A percentile compares a stretch with the other conserved stretches of the same genome.
Evolutionary conservation across 2,888 invertebrate species (phyloP).

Genomic region (Pandemis corylana): DNA sequence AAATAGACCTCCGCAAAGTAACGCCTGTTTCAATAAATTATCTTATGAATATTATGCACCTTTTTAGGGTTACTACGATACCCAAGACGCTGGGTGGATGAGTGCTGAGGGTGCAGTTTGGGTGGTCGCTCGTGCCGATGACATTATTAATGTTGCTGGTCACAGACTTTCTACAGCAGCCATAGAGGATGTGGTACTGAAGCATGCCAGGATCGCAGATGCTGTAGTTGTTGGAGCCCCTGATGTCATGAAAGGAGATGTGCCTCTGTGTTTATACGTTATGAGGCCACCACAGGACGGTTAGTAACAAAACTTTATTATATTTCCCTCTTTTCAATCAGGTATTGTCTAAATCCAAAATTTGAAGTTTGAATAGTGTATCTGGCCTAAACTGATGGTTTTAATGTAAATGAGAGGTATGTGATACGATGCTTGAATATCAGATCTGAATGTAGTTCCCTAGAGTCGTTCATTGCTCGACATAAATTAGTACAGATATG

Average conservation of each 20-base stretch:
- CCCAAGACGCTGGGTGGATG: constrained; percentile 96
- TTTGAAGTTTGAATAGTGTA: too few species aligned
- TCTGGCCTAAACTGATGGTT: too few species aligned
- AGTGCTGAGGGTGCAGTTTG: constrained; percentile 94
- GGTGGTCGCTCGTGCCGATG: constrained; percentile 96
- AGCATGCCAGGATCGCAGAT: constrained; percentile 94
- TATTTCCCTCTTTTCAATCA: not conserved
- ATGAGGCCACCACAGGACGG: constrained; percentile 85
- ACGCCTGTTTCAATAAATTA: too few species aligned
- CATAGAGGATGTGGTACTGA: constrained; percentile 94
- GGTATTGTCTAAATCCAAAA: not conserved
- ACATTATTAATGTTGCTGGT: constrained; percentile 98
- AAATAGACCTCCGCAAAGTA: too few species aligned
- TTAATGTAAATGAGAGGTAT: too few species aligned
- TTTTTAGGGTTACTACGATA: constrained; percentile 93
- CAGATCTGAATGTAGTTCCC: too few species aligned
- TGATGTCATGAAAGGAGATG: constrained; percentile 95
- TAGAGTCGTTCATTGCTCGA: too few species aligned
- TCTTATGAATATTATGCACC: not conserved
- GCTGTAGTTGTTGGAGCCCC: constrained; percentile 96
- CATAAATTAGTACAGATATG: too few species aligned
- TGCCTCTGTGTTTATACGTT: constrained; percentile 95
- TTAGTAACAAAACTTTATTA: constrained; percentile 60
- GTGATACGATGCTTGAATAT: too few species aligned
- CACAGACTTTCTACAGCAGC: constrained; percentile 95